phyloP scores from a whole-genome alignment of 2,797 vertebrate species.

The Gambusia yucatana region DNA sequence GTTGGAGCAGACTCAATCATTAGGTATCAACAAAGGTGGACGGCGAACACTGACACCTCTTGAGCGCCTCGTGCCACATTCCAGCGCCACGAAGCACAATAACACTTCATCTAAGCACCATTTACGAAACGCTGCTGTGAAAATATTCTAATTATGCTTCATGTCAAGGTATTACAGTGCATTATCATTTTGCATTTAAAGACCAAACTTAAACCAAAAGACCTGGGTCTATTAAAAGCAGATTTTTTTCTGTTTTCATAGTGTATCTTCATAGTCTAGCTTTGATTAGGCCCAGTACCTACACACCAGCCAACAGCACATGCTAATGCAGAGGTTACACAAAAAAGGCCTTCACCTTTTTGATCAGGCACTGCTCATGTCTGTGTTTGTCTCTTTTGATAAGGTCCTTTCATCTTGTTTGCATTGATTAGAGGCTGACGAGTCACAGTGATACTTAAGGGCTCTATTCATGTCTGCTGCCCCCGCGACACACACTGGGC shows the following conservation, averaged over 20 bases:
- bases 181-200: conserved; percentile 53
- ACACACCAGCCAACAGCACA: conserved; percentile 14
- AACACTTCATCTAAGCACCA: conserved; percentile 17
- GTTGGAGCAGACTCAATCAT: conserved; percentile 26
- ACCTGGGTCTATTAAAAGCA: conserved; percentile 32
- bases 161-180: background rate
- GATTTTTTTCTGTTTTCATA: conserved; percentile 29
- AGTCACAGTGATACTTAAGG: conserved; percentile 81
- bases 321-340: conserved; percentile 20
- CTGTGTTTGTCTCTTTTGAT: conserved; percentile 84
- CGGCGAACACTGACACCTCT: conserved; percentile 35
- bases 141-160: background rate
- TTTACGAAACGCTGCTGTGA: conserved; percentile 10
- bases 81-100: conserved; percentile 14
- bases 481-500: conserved; percentile 80
- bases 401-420: conserved; percentile 84
- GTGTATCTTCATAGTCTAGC: conserved; percentile 9
- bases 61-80: conserved; percentile 21
- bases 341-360: conserved; percentile 63
- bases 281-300: background rate
- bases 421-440: conserved; percentile 84
- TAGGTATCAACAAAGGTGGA: conserved; percentile 42
- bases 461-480: conserved; percentile 75
- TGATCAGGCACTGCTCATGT: conserved; percentile 76
- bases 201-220: conserved; percentile 9